Conservation (phyloP, 2,797 vertebrate genomes). For the Vultur gryphus region DNA sequence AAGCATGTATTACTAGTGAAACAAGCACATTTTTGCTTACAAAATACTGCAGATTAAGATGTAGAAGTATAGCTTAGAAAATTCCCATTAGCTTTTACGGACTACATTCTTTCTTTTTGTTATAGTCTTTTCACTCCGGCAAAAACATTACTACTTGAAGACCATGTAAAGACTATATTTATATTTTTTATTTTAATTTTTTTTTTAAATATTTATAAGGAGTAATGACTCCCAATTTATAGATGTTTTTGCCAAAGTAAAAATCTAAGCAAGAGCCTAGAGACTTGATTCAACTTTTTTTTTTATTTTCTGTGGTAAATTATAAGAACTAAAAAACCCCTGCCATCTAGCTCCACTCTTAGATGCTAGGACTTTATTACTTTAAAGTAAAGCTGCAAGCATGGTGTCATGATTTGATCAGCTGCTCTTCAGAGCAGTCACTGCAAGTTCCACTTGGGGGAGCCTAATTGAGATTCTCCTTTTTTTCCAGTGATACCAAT, state of each 20-base stretch:
- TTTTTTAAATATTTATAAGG: not conserved
- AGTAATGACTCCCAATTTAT: not conserved
- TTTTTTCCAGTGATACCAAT: not conserved
- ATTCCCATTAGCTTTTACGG: not conserved
- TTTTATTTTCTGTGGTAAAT: not conserved
- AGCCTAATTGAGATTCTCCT: constrained; percentile 5
- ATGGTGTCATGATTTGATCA: not conserved
- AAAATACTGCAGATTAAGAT: not conserved
- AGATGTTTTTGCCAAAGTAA: not conserved
- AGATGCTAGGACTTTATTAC: not conserved
- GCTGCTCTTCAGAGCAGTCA: not conserved
- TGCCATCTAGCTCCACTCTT: not conserved
- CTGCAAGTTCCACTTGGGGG: not conserved
- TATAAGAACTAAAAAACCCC: not conserved
- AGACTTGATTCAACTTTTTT: not conserved
- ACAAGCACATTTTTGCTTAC: not conserved
- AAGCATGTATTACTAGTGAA: not conserved
- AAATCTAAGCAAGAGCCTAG: not conserved
- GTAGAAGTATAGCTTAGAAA: not conserved
- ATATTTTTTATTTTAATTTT: not conserved
- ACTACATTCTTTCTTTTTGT: not conserved
- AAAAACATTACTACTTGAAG: not conserved
- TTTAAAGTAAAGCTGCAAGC: not conserved
- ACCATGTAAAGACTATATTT: not conserved
- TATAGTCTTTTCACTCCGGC: not conserved